A percentile compares a stretch with the other conserved stretches of the same genome.
phyloP scores from a whole-genome alignment of 2,797 vertebrate species.

The Bradypodion ventrale region DNA sequence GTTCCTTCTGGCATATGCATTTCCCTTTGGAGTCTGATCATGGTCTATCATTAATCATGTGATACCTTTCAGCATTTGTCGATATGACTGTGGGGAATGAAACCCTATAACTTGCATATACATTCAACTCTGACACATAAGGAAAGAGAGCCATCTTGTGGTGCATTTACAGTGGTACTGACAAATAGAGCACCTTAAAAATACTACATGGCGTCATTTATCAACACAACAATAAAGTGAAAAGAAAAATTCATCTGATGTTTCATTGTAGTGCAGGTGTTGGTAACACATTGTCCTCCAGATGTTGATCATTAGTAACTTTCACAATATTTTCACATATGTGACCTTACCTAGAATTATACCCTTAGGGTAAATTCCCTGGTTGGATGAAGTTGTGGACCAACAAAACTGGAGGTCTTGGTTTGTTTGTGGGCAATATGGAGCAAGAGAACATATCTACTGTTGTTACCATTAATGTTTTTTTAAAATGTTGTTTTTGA shows the following conservation, averaged over 20 bases:
- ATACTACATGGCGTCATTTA: accelerated
- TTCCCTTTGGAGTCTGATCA: background rate
- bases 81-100: background rate
- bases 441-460: too few relatives aligned
- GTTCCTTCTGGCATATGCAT: background rate
- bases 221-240: background rate
- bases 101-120: accelerated
- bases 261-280: background rate
- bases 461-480: too few relatives aligned
- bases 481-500: too few relatives aligned
- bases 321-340: background rate
- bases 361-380: background rate
- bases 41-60: background rate
- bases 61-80: background rate
- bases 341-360: too few relatives aligned
- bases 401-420: background rate
- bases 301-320: background rate
- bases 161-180: background rate
- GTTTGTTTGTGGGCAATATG: too few relatives aligned
- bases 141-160: constrained; percentile 65
- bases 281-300: background rate
- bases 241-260: background rate
- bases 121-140: accelerated
- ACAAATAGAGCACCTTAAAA: accelerated
- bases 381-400: background rate